A percentile compares a stretch with the other conserved stretches of the same genome.
phyloP scores from a whole-genome alignment of 2,797 vertebrate genomes.

The Melopsittacus undulatus region DNA sequence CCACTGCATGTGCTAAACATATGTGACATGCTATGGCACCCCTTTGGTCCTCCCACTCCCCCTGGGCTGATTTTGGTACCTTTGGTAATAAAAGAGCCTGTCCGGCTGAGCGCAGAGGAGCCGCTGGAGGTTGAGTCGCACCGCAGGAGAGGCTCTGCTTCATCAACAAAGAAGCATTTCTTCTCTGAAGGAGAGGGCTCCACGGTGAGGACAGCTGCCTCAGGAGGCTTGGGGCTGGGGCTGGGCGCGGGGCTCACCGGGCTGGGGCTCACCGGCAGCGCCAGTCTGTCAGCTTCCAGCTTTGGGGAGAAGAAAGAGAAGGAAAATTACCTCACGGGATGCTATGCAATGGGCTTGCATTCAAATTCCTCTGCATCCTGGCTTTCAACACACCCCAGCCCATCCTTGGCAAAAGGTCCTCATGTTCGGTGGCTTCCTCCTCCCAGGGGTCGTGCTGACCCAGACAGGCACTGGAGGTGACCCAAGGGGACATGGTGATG shows the following conservation, averaged over 20 bases:
- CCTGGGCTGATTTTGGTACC: constrained; percentile 70
- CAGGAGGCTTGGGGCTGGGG: constrained; percentile 81
- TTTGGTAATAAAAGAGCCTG: constrained; percentile 99
- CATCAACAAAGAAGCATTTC: constrained; percentile 92
- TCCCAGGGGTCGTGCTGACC: not conserved
- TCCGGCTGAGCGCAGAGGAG: constrained; percentile 94
- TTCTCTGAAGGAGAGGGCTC: constrained; percentile 90
- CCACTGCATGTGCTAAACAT: accelerated
- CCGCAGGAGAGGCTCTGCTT: constrained; percentile 94
- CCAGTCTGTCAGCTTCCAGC: constrained; percentile 91
- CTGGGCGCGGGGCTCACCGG: constrained; percentile 76
- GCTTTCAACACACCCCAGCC: not conserved
- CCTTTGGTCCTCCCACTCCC: accelerated
- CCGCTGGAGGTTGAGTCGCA: constrained; percentile 97
- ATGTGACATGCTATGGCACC: accelerated
- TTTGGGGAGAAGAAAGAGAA: constrained; percentile 47
- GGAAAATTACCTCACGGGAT: not conserved
- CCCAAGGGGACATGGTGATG: accelerated
- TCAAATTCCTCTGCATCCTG: not conserved
- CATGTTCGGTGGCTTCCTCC: accelerated
- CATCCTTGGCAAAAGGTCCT: accelerated
- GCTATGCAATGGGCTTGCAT: accelerated
- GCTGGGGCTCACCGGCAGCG: constrained; percentile 83
- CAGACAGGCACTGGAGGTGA: not conserved
- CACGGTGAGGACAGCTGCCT: constrained; percentile 75